These are phyloP conservation scores for Dasypus novemcinctus DNA, from an alignment of 2,113 vertebrate genomes.

Conservation along the genomic window DNA sequence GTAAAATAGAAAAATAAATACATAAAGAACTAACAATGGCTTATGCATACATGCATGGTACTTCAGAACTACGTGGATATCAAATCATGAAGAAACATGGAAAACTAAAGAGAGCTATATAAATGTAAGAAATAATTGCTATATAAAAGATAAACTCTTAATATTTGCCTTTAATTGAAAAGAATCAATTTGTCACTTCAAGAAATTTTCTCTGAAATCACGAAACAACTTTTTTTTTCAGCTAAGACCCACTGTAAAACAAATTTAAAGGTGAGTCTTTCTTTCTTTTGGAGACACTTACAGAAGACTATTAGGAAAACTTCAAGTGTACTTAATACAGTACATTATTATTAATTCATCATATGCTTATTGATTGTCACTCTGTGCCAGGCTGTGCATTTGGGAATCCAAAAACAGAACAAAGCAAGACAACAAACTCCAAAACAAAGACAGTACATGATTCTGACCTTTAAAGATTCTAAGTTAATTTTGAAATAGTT, in stretches of 20 bases:
- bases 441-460: not conserved
- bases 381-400: slow-evolving; percentile 53
- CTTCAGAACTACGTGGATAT: not conserved
- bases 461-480: not conserved
- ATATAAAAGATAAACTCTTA: not conserved
- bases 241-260: not conserved
- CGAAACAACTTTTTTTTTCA: not conserved
- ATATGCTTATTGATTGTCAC: slow-evolving; percentile 35
- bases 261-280: not conserved
- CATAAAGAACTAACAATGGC: not conserved
- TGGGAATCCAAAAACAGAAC: slow-evolving; percentile 30
- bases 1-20: not conserved
- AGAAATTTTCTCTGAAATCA: not conserved
- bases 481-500: not conserved
- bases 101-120: not conserved
- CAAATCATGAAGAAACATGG: not conserved
- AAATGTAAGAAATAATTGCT: not conserved
- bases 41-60: not conserved
- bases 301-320: not conserved
- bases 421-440: not conserved
- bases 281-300: slow-evolving; percentile 24
- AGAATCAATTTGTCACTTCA: not conserved
- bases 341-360: slow-evolving; percentile 53
- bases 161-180: slow-evolving; percentile 4
- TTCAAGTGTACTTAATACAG: slow-evolving; percentile 56